Evolutionary conservation across 2,113 vertebrate species (phyloP), one percentile per base, ranked within the genome.

Genomic region (Ptychochromis oligacanthus): DNA sequence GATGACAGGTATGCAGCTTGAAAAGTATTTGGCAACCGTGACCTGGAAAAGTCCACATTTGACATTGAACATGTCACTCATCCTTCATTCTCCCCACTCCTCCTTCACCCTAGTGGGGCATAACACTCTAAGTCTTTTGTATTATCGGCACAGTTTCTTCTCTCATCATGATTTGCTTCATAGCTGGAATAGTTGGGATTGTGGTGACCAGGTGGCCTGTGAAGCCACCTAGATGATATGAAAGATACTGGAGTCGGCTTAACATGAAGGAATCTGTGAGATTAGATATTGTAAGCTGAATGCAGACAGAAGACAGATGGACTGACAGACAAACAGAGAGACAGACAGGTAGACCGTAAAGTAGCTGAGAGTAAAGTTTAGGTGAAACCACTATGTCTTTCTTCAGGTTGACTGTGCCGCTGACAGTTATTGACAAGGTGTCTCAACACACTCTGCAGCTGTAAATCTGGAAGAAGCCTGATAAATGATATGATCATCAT

Each of bases 111-210:
- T 75, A 17, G 4, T 17, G 31, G 54, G 80, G 59, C 83, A 26
- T 79, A 81, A 60, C 64, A 46, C 81, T 24, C 56, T 87, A 82
- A 72, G 67, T 28, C 67, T 87, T 70, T 65, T 31, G 59, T 77
- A 52, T 88, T 88, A 72, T 81, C 79, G 2, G 62, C 3, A 2
- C 49, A 22, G 82, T 60, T 88, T 57, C 70, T 77, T 65, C 79
- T 88, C 87, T 88, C 85, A 88, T 84, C 89, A 6, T 22, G 88
- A 74, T 83, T 84, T 64, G 55, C 75, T 17, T 74, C 88, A 90
- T 93, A 89, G 88, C 84, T 89, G 91, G 90, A 89, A 92, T 92
- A 88, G 82, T 86, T 94, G 87, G 86, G 85, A 92, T 92, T 85
- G 83, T 67, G 87, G 89, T 80, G 87, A 88, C 81, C 87, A 91